Evolutionary conservation across 23 tunicate species (phyloP), one percentile per base, ranked within the genome.

Genomic region (Halocynthia aurantium): DNA sequence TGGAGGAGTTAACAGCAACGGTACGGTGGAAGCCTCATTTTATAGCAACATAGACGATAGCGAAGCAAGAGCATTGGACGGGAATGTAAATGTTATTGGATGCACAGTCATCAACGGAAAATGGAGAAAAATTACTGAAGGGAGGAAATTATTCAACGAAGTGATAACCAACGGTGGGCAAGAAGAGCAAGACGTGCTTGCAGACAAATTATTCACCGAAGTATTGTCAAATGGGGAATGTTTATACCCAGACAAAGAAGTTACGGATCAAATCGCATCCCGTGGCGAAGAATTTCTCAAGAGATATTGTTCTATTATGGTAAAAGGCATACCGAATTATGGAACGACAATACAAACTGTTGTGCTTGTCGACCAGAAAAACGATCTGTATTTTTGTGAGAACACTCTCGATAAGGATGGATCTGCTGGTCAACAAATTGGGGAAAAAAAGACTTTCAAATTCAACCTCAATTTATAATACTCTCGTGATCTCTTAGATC

Each of bases 321-420:
- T 91, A 8, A 52, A 40, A 51, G 84, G 86, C 40, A 0, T 81
- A 6, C 66, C 66, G 11, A 51, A 6, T 76, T 91, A 91, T 76
- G 97, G 90, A 9, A 91, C 97, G 8, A 65, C 85, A 0, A 69
- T 75, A 7, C 89, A 90, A 75, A 90, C 96, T 49, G 89, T 90
- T 53, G 76, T 90, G 9, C 61, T 90, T 7, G 76, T 90, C 7
- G 96, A 90, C 76, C 53, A 81, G 56, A 61, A 81, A 75, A 84
- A 90, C 58, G 76, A 76, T 13, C 49, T 90, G 17, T 62, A 69
- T 76, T 90, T 84, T 76, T 64, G 50, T 55, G 91, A 86, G 68
- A 86, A 76, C 4, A 31, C 44, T 31, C 44, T 31, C 44, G 44
- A 31, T 31, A 31, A 1, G 44, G 44, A 31, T 31, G 44, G 44